Evolutionary conservation across 1,140 invertebrate genomes (phyloP).

Genomic region (Bacillus rossius): DNA sequence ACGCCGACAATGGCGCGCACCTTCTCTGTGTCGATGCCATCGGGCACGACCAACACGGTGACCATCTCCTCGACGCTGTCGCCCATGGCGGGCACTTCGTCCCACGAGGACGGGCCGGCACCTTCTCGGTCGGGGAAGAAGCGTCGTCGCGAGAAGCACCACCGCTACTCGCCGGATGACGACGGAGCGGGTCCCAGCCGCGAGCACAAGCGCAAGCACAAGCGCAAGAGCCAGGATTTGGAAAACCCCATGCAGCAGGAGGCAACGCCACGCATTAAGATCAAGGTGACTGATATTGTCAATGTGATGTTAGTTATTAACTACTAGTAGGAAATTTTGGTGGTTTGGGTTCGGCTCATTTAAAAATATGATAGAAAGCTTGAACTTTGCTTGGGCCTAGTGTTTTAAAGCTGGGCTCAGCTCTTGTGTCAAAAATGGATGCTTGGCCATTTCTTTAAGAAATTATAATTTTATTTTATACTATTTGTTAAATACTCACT

Average conservation of each 20-base stretch:
- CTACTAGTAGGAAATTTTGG: background rate
- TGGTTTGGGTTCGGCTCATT: background rate
- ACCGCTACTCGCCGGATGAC: slow-evolving; percentile 60
- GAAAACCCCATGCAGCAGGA: slow-evolving; percentile 46
- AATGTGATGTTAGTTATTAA: background rate
- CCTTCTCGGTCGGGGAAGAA: slow-evolving; percentile 49
- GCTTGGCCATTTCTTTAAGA: too few species aligned
- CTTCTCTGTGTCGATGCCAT: too few species aligned
- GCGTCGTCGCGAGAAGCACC: slow-evolving; percentile 60
- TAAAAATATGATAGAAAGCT: background rate
- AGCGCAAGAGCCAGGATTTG: slow-evolving; percentile 65
- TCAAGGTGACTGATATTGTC: slow-evolving; percentile 51
- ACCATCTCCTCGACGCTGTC: too few species aligned
- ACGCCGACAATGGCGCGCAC: too few species aligned
- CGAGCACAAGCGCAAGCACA: slow-evolving; percentile 61
- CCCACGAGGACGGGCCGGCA: background rate
- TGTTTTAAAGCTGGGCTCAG: background rate
- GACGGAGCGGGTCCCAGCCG: slow-evolving; percentile 45
- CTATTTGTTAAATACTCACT: too few species aligned
- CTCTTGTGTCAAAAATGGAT: too few species aligned
- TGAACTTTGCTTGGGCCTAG: background rate
- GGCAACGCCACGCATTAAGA: slow-evolving; percentile 62
- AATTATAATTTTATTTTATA: too few species aligned
- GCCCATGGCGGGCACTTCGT: too few species aligned
- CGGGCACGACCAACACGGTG: too few species aligned